Evolutionary conservation across 2,113 vertebrate genomes (phyloP).

Genomic region (Ornithorhynchus anatinus): DNA sequence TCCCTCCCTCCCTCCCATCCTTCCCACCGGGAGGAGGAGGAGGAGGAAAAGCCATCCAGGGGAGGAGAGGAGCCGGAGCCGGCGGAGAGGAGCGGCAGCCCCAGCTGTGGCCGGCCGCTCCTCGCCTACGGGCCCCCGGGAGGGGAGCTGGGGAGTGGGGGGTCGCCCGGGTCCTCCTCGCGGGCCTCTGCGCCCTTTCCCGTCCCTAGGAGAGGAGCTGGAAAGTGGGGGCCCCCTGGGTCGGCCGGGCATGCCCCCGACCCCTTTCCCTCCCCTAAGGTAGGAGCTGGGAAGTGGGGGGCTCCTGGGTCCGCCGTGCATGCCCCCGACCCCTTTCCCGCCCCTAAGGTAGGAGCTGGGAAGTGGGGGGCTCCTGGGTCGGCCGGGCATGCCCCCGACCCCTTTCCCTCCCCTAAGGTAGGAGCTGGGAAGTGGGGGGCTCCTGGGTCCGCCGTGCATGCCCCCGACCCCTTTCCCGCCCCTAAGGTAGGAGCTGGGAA

Average conservation of each 20-base stretch:
- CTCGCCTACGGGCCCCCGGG: no score
- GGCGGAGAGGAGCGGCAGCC: not conserved
- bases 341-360: no score
- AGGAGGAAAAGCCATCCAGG: not conserved
- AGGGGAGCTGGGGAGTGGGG: no score
- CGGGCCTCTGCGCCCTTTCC: not conserved
- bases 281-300: no score
- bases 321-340: no score
- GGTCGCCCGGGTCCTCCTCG: not conserved
- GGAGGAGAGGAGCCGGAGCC: not conserved
- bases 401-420: no score
- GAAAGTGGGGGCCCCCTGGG: not conserved
- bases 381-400: no score
- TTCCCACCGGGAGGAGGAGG: not conserved
- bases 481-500: no score
- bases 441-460: not conserved
- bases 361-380: no score
- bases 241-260: slow-evolving; percentile 2
- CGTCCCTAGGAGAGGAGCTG: not conserved
- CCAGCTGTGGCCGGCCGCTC: no score
- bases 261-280: no score
- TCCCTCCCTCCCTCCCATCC: not conserved
- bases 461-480: no score
- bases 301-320: not conserved
- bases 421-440: not conserved